A percentile compares a stretch with the other conserved stretches of the same genome.
Evolutionary conservation across 1,140 invertebrate genomes (phyloP).

Genomic region (Drosophila erecta): DNA sequence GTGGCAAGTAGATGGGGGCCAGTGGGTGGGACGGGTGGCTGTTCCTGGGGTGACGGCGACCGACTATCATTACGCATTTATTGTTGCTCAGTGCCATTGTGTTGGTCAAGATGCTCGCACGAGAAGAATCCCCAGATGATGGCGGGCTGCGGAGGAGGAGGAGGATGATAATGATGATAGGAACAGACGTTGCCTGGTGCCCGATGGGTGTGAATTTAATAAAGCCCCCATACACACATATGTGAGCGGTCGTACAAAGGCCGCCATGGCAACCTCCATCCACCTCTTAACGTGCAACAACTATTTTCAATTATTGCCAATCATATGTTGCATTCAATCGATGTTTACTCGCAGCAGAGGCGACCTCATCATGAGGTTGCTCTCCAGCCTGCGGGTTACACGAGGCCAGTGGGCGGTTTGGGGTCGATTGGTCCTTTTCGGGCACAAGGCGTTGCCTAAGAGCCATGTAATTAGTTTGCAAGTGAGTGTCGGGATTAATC

Average conservation of each 20-base stretch:
- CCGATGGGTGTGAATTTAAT: constrained; percentile 78
- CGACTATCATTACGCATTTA: constrained; percentile 80
- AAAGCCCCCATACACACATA: constrained; percentile 46
- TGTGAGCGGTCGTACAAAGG: constrained; percentile 42
- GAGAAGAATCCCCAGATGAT: constrained; percentile 18
- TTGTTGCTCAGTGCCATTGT: constrained; percentile 58
- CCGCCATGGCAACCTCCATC: constrained; percentile 62
- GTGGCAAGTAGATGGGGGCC: constrained; percentile 46
- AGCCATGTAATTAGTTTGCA: constrained; percentile 83
- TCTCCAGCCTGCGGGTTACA: constrained; percentile 7
- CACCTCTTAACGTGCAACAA: constrained; percentile 75
- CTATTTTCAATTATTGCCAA: constrained; percentile 84
- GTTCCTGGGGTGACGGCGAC: constrained; percentile 55
- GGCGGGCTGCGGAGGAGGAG: constrained; percentile 13
- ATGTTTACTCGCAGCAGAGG: constrained; percentile 72
- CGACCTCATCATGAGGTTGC: constrained; percentile 48
- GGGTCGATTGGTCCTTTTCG: neutral
- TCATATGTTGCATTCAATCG: constrained; percentile 84
- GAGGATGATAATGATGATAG: constrained; percentile 30
- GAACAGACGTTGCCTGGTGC: constrained; percentile 42
- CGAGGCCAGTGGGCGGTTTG: neutral
- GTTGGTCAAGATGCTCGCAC: constrained; percentile 54
- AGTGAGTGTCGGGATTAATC: constrained; percentile 82
- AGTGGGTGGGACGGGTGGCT: neutral
- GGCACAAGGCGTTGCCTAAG: constrained; percentile 64